phyloP scores from a whole-genome alignment of 2,797 vertebrate species.

The Lateolabrax maculatus region DNA sequence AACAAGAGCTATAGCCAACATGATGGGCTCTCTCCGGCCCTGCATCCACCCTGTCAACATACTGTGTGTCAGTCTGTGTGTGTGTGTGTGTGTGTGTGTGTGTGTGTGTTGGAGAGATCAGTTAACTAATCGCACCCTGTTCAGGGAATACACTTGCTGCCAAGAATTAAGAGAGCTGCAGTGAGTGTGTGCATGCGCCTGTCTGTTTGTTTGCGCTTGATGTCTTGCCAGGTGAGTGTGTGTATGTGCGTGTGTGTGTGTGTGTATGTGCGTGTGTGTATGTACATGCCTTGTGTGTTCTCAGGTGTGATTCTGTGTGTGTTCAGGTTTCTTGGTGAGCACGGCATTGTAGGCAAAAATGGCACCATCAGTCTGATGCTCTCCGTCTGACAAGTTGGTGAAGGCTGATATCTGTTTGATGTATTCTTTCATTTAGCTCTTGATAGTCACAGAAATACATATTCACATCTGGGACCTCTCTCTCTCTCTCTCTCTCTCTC shows the following conservation, averaged over 20 bases:
- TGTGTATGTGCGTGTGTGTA: slow-evolving; percentile 1
- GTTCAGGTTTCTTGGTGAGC: slow-evolving; percentile 16
- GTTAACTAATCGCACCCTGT: slow-evolving; percentile 70
- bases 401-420: slow-evolving; percentile 40
- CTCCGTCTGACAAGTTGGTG: slow-evolving; percentile 34
- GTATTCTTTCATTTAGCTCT: slow-evolving; percentile 34
- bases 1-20: slow-evolving; percentile 9
- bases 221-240: slow-evolving; percentile 6
- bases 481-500: background rate
- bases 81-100: slow-evolving; percentile 9
- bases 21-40: background rate
- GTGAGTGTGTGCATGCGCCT: background rate
- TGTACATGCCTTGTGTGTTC: background rate
- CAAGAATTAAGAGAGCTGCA: slow-evolving; percentile 59
- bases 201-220: background rate
- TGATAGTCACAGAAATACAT: slow-evolving; percentile 21
- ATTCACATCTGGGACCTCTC: slow-evolving; percentile 5
- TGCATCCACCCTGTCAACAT: background rate
- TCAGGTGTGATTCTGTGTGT: background rate
- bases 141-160: slow-evolving; percentile 62
- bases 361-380: slow-evolving; percentile 4
- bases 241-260: background rate
- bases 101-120: slow-evolving; percentile 45
- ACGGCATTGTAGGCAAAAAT: background rate
- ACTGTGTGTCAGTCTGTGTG: slow-evolving; percentile 25